Base-by-base conservation (phyloP, 1,140 invertebrate genomes). In the Prorops nasuta region DNA sequence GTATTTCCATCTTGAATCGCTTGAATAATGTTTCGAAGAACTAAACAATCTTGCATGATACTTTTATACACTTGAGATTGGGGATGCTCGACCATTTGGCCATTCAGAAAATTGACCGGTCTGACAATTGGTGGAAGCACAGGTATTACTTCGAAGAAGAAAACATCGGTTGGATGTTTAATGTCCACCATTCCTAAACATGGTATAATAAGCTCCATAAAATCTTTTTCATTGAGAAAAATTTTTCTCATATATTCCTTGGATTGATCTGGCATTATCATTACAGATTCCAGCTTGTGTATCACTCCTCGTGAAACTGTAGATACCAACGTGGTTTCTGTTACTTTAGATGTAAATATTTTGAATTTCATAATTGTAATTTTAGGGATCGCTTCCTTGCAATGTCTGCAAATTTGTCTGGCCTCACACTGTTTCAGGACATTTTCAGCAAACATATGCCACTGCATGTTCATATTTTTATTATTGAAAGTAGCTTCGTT, bases 41-140 rank as follows among this genome's bases (percentile, higher is more conserved):
- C 72, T 22, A 86, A 73, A 38, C 84, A 81, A 56, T 81, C 79
- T 49, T 85, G 74, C 6, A 91, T 71, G 18, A 91, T 86, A 19
- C 71, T 69, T 60, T 87, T 87, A 55, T 90, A 91, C 2, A 84
- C 80, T 43, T 83, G 79, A 24, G 90, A 91, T 63, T 94, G 90
- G 4, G 89, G 83, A 81, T 94, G 88, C 64, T 96, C 94, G 44
- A 86, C 78, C 19, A 90, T 75, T 66, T 86, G 82, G 35, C 84
- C 87, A 49, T 83, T 80, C 24, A 92, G 64, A 36, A 85, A 70
- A 67, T 86, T 88, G 24, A 88, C 81, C 3, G 96, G 96, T 62
- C 97, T 81, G 14, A 90, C 89, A 66, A 86, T 88, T 1, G 90
- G 85, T 12, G 97, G 95, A 20, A 92, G 80, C 2, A 99, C 94